These are phyloP conservation scores for Drosophila nr. perissopoda DNA, from an alignment of 2,888 invertebrate species.

Conservation along the genomic window DNA sequence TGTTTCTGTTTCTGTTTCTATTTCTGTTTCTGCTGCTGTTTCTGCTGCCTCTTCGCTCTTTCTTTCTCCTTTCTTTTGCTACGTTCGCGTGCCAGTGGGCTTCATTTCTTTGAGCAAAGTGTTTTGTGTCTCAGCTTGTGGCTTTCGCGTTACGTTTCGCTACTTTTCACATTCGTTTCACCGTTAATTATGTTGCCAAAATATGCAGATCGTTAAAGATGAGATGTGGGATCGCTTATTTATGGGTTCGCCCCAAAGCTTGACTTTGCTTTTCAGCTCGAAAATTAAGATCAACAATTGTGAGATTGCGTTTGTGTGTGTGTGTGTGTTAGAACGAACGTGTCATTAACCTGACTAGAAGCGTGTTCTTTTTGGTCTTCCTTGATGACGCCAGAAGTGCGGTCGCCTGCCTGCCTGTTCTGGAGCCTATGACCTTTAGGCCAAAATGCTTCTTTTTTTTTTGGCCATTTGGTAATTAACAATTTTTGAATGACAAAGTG, in stretches of 20 bases:
- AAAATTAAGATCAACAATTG: constrained; percentile 13
- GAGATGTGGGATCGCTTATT: constrained; percentile 62
- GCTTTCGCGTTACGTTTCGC: constrained; percentile 78
- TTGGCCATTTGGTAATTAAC: constrained; percentile 60
- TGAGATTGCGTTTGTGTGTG: neutral
- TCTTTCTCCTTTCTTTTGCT: constrained; percentile 38
- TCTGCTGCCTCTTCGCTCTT: constrained; percentile 36
- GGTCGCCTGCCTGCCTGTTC: constrained; percentile 6
- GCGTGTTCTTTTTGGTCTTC: constrained; percentile 25
- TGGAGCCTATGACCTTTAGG: constrained; percentile 68
- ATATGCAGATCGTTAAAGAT: constrained; percentile 77
- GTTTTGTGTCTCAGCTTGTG: constrained; percentile 36
- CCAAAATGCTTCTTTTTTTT: constrained; percentile 22
- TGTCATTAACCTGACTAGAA: constrained; percentile 65
- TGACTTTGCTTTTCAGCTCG: constrained; percentile 5
- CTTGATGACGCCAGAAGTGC: constrained; percentile 54
- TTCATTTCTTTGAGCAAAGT: constrained; percentile 47
- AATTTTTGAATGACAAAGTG: constrained; percentile 74
- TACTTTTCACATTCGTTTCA: constrained; percentile 80
- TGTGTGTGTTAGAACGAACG: constrained; percentile 9
- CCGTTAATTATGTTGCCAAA: constrained; percentile 80
- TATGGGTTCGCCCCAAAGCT: constrained; percentile 36
- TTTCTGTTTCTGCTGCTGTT: constrained; percentile 25
- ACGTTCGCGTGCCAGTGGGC: constrained; percentile 67
- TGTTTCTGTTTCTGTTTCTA: constrained; percentile 33